These are phyloP conservation scores for Scomber scombrus DNA, from an alignment of 2,113 vertebrate species.

Conservation along the genomic window DNA sequence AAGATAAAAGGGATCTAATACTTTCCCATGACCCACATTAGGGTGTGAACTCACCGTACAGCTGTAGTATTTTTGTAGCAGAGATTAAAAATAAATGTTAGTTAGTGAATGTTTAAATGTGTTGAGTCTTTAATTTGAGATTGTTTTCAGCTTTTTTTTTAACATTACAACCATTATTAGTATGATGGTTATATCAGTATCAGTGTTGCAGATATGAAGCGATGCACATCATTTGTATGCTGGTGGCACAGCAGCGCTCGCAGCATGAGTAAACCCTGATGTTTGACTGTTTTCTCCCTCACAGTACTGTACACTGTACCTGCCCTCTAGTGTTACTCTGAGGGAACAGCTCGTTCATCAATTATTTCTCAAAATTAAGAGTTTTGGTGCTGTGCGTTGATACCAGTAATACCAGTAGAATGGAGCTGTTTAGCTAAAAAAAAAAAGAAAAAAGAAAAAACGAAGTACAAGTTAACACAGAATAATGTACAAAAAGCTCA, in stretches of 20 bases:
- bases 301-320: neutral
- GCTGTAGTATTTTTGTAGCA: slow-evolving; percentile 16
- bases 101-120: neutral
- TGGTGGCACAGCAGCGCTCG: neutral
- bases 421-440: too few relatives aligned
- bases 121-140: neutral
- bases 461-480: too few relatives aligned
- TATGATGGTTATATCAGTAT: neutral
- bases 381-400: too few relatives aligned
- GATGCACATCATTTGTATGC: neutral
- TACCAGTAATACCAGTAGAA: too few relatives aligned
- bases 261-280: neutral
- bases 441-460: too few relatives aligned
- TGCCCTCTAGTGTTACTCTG: slow-evolving; percentile 59
- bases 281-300: too few relatives aligned
- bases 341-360: neutral
- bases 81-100: neutral
- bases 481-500: too few relatives aligned
- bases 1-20: slow-evolving; percentile 47
- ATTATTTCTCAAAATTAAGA: too few relatives aligned
- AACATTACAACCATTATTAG: neutral
- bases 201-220: neutral
- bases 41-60: neutral
- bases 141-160: neutral
- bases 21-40: neutral